Evolutionary conservation across 1,140 invertebrate genomes (phyloP), one percentile per base, ranked within the genome.

Genomic region (Eueides isabella): DNA sequence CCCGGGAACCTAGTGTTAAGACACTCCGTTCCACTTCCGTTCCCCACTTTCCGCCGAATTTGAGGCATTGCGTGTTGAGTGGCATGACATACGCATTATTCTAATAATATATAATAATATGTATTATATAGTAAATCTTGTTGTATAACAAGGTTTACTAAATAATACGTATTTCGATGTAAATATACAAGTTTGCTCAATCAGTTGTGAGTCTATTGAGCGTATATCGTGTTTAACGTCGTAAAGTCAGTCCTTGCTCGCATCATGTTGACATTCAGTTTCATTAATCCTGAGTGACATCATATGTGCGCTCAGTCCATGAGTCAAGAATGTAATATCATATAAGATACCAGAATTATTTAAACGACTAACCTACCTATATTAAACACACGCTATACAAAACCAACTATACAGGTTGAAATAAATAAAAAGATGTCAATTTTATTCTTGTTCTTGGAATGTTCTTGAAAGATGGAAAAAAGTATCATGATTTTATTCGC

Each of bases 281-380:
- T 63, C 35, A 71, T 63, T 71, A 71, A 71, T 48, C 61, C 29
- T 6, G 38, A 28, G 23, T 71, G 69, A 71, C 69, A 71, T 64
- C 69, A 71, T 55, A 2, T 29, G 23, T 23, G 19, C 48, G 5
- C 9, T 23, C 7, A 16, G 6, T 9, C 5, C n/a, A 26, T 55
- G 48, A 55, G 9, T 55, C 48, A 55, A 55, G n/a, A 55, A 19
- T 55, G 41, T 44, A 44, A 44, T 44, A 44, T 44, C n/a, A 19
- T 44, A 44, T 19, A 16, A 44, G 41, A 44, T 44, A n/a, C n/a
- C 41, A 44, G 41, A 44, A 19, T 44, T 16, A 44, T 44, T 44
- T 44, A n/a, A 44, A 44, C 41, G 3, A 38, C 0, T 44, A 19
- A 44, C 41, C 41, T 44, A 44, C 41, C n/a, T 44, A 19, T 19